Evolutionary conservation across 1,140 invertebrate species (phyloP).

Genomic region (Probaryconus sp.): DNA sequence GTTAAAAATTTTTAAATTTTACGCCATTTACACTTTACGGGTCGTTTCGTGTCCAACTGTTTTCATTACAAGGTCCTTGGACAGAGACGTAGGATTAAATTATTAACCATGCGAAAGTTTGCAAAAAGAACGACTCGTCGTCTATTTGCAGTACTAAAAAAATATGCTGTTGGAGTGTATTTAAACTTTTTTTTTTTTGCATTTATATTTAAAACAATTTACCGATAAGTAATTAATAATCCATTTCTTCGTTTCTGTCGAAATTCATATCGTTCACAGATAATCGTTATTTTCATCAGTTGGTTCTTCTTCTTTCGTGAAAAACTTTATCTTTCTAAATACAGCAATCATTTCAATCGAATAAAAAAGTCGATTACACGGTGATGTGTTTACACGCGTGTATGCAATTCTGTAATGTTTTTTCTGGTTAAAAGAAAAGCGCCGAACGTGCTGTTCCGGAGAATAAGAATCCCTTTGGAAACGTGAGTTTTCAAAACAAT

Average conservation of each 20-base stretch:
- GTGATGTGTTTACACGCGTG: conserved; percentile 2
- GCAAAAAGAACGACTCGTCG: conserved; percentile 52
- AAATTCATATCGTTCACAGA: no score
- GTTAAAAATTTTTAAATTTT: conserved; percentile 4
- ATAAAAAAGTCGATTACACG: no score
- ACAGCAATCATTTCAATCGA: no score
- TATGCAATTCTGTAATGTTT: not conserved
- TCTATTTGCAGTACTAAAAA: conserved; percentile 13
- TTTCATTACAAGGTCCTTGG: conserved; percentile 58
- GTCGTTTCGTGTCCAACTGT: conserved; percentile 19
- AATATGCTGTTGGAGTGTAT: conserved; percentile 12
- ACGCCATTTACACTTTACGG: conserved; percentile 7
- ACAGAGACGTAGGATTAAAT: conserved; percentile 57
- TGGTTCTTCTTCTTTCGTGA: no score
- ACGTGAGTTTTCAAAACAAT: conserved; percentile 74
- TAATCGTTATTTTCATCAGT: no score
- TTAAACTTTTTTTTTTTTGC: no score
- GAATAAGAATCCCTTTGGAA: conserved; percentile 64
- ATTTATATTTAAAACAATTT: no score
- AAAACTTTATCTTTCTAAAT: no score
- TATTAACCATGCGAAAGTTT: conserved; percentile 66
- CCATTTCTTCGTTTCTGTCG: no score
- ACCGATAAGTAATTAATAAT: no score
- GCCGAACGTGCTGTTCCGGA: conserved; percentile 5
- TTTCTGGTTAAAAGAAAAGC: no score